These are phyloP conservation scores for Panurus biarmicus DNA, from an alignment of 2,113 vertebrate species.

Conservation along the genomic window DNA sequence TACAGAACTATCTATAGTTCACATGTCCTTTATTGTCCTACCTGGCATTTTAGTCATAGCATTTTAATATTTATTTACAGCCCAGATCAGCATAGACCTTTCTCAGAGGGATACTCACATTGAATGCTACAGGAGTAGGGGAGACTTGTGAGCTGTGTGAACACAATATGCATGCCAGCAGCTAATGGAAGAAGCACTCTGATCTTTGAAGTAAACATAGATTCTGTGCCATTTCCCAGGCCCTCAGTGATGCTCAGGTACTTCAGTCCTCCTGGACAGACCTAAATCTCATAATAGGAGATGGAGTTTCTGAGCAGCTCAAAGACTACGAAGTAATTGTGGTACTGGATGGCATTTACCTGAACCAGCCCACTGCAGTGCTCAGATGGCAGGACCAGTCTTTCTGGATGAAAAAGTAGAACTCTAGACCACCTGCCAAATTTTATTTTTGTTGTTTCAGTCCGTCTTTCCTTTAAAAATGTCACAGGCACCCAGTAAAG, in stretches of 20 bases:
- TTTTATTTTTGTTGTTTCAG: neutral
- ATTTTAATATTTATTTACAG: neutral
- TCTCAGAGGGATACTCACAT: neutral
- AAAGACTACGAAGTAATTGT: neutral
- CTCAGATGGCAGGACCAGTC: neutral
- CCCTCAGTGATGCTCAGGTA: neutral
- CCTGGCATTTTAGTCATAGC: neutral
- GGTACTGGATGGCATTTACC: fast-evolving
- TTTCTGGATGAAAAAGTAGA: neutral
- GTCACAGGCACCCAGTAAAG: neutral
- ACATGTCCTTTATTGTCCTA: neutral
- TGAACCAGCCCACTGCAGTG: neutral
- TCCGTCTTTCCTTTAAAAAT: neutral
- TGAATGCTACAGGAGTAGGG: neutral
- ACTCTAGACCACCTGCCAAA: neutral
- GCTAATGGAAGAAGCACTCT: neutral
- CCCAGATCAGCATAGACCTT: neutral
- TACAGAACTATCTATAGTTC: neutral
- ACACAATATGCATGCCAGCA: neutral
- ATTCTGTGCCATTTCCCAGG: neutral
- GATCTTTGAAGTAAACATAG: neutral
- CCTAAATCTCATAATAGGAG: neutral
- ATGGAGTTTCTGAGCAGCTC: neutral
- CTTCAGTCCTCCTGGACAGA: neutral
- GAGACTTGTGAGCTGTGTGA: neutral